Conservation (phyloP, 2,797 vertebrate genomes). For the Oreonectes daqikongensis region DNA sequence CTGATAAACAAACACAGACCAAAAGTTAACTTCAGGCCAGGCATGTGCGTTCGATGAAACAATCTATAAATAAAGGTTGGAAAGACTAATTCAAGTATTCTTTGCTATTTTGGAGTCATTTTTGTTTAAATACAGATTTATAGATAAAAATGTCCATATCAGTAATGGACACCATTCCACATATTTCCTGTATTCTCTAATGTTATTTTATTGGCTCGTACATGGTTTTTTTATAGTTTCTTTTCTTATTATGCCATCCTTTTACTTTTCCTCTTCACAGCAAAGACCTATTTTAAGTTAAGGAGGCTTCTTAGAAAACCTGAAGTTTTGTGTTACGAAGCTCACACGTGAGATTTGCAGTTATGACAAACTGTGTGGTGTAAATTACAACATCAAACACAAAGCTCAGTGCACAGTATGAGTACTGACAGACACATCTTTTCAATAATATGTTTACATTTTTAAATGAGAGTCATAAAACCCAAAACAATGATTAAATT, state of each 20-base stretch:
- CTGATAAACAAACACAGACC: too few species aligned
- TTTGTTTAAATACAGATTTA: too few species aligned
- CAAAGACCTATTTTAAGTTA: background rate
- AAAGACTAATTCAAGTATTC: too few species aligned
- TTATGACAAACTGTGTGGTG: slow-evolving; percentile 20
- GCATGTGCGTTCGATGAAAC: too few species aligned
- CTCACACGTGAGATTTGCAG: slow-evolving; percentile 27
- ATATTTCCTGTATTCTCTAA: background rate
- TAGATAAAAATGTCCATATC: too few species aligned
- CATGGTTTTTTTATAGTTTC: background rate
- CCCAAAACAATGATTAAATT: slow-evolving; percentile 67
- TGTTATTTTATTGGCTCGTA: slow-evolving; percentile 2
- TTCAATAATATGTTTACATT: slow-evolving; percentile 6
- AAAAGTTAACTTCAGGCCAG: too few species aligned
- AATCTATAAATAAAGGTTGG: too few species aligned
- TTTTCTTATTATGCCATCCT: background rate
- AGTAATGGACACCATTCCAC: background rate
- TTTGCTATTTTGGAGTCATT: too few species aligned
- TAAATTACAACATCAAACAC: too few species aligned
- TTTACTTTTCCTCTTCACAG: background rate
- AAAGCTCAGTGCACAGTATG: too few species aligned
- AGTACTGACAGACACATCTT: too few species aligned
- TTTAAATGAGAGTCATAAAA: slow-evolving; percentile 51
- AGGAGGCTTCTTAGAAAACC: slow-evolving; percentile 4
- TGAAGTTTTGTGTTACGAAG: slow-evolving; percentile 2